Conservation (phyloP, 2,797 vertebrate species). For the Poeciliopsis presidionis region DNA sequence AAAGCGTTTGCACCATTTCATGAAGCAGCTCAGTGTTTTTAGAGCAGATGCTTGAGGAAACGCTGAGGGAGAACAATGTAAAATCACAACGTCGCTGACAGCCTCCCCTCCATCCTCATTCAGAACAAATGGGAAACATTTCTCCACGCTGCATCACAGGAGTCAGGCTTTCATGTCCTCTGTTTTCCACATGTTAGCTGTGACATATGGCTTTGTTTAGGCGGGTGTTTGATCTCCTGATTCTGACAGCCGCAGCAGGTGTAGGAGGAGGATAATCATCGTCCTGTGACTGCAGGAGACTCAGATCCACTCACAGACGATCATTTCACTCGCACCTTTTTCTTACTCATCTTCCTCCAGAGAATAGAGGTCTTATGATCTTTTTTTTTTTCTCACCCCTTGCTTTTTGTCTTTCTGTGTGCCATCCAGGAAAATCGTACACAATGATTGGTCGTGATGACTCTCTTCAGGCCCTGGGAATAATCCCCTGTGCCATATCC, state of each 20-base stretch:
- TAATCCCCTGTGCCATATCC: conserved; percentile 97
- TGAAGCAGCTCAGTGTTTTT: conserved; percentile 29
- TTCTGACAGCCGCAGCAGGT: conserved; percentile 56
- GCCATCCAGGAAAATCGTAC: conserved; percentile 90
- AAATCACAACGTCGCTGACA: conserved; percentile 54
- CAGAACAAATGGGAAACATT: conserved; percentile 59
- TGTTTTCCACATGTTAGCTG: conserved; percentile 33
- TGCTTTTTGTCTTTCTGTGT: conserved; percentile 11
- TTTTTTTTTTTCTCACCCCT: conserved; percentile 19
- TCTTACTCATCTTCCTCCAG: conserved; percentile 1
- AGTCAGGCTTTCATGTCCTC: conserved; percentile 53
- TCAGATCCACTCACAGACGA: conserved; percentile 30
- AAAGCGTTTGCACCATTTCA: conserved; percentile 16
- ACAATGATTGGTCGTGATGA: conserved; percentile 97
- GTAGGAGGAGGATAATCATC: conserved; percentile 32
- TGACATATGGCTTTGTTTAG: conserved; percentile 71
- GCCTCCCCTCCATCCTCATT: conserved; percentile 35
- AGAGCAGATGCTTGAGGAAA: conserved; percentile 33
- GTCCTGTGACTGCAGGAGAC: conserved; percentile 37
- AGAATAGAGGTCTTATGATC: conserved; percentile 15
- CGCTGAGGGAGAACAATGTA: conserved; percentile 43
- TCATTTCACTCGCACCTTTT: conserved; percentile 20
- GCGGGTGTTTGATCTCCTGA: conserved; percentile 64
- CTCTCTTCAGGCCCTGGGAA: conserved; percentile 94
- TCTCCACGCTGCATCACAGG: conserved; percentile 51